Base-by-base conservation (phyloP, 2,113 vertebrate genomes). In the Paraplagusia blochii region DNA sequence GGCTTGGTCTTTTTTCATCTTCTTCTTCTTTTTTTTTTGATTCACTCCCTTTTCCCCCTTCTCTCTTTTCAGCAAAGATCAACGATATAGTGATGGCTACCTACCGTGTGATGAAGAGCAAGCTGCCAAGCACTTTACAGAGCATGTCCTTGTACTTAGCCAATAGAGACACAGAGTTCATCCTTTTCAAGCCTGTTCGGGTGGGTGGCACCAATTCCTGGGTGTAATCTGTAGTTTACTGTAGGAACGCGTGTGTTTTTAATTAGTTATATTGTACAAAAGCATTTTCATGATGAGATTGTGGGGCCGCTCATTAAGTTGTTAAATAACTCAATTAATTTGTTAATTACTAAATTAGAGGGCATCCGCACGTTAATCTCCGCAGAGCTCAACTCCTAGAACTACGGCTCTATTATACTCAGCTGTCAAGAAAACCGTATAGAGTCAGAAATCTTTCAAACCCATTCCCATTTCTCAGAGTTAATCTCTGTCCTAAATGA, bases 91-190 rank as follows among this genome's bases (percentile, higher is more conserved):
- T 95, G 83, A 92, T 91, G 85, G 87, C 91, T 74, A 92, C 93
- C 44, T 99, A 97, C 44, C 93, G 94, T 60, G 92, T 91, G 62
- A 91, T 99, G 87, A 99, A 98, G 90, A 93, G 87, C 67, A 96
- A 96, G 85, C 89, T 99, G 73, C 96, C 96, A 0, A 73, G 76
- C 70, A 98, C 93, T 0, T 83, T 96, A 77, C 93, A 94, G 82
- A 98, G 96, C 86, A 94, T 99, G 95, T 94, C 95, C 0, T 82
- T 99, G 64, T 99, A 99, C 78, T 83, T 99, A 39, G 94, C 95
- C 85, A 99, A 98, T 75, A 96, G 92, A 88, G 97, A 99, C 38
- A 99, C 96, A 0, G 97, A 99, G 82, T 94, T 97, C 88, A 97
- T 99, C 84, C 88, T 99, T 67, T 99, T 99, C 86, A 99, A 98